Conservation (phyloP, 2,888 invertebrate species). For the Oegoconia quadripuncta region DNA sequence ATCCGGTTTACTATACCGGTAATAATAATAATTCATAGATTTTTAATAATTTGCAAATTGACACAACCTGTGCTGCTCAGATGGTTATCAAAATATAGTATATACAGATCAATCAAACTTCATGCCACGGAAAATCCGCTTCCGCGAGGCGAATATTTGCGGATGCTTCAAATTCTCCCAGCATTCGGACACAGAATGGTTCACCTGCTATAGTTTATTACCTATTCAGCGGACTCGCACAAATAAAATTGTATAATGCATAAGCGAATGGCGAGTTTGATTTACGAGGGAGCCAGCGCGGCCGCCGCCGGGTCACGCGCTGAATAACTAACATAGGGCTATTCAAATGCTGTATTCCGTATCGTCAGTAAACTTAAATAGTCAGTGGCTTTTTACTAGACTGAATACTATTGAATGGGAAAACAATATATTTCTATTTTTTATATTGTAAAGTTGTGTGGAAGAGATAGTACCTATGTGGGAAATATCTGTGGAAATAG, state of each 20-base stretch:
- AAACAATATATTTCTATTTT: too few species aligned
- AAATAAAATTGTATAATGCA: constrained; percentile 80
- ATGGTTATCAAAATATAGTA: too few species aligned
- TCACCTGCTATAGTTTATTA: constrained; percentile 77
- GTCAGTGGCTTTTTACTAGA: neutral
- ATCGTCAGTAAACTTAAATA: constrained; percentile 2
- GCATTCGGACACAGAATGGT: constrained; percentile 64
- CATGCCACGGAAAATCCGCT: too few species aligned
- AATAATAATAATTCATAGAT: too few species aligned
- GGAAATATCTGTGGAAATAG: too few species aligned
- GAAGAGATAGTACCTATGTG: too few species aligned
- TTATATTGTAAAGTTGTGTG: too few species aligned
- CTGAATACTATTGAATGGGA: neutral
- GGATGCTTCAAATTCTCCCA: constrained; percentile 61
- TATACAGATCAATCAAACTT: too few species aligned
- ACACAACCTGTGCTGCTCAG: too few species aligned
- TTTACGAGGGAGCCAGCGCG: constrained; percentile 63
- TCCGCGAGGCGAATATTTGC: constrained; percentile 61
- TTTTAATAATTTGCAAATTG: too few species aligned
- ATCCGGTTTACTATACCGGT: too few species aligned
- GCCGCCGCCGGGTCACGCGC: constrained; percentile 52
- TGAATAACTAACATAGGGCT: constrained; percentile 74
- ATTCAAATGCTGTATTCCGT: constrained; percentile 45
- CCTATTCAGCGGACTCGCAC: constrained; percentile 77
- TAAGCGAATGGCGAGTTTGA: constrained; percentile 78